phyloP scores from a whole-genome alignment of 2,113 vertebrate genomes.

The Hirundichthys speculiger region DNA sequence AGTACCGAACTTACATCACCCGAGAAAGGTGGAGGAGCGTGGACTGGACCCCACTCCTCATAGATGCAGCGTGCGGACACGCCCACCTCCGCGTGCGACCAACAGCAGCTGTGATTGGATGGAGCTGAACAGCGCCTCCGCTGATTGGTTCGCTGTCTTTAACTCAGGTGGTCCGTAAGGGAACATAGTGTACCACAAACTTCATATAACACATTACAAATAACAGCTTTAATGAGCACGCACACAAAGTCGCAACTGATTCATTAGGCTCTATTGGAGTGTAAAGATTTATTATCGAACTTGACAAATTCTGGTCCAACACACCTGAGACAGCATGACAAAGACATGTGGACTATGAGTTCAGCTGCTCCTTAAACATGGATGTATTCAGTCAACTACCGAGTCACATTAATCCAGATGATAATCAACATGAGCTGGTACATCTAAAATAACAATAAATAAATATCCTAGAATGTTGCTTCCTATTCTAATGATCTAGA shows the following conservation, averaged over 20 bases:
- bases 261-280: constrained; percentile 1
- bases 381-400: too few species aligned
- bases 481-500: too few species aligned
- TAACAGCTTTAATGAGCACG: too few species aligned
- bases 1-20: too few species aligned
- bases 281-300: constrained; percentile 21
- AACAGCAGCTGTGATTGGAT: constrained; percentile 62
- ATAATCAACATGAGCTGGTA: too few species aligned
- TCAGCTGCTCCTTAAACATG: too few species aligned
- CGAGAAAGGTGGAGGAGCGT: too few species aligned
- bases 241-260: too few species aligned
- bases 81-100: constrained; percentile 13
- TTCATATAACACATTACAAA: too few species aligned
- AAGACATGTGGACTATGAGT: not conserved
- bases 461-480: too few species aligned
- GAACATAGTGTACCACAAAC: constrained; percentile 57
- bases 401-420: too few species aligned
- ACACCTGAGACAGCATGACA: constrained; percentile 35
- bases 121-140: constrained; percentile 24
- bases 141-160: constrained; percentile 50
- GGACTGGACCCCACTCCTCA: not conserved
- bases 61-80: constrained; percentile 1
- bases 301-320: constrained; percentile 8
- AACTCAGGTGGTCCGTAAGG: constrained; percentile 2
- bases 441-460: too few species aligned